These are phyloP conservation scores for Chrysotoxum bicinctum DNA, from an alignment of 2,888 invertebrate genomes.

Conservation along the genomic window DNA sequence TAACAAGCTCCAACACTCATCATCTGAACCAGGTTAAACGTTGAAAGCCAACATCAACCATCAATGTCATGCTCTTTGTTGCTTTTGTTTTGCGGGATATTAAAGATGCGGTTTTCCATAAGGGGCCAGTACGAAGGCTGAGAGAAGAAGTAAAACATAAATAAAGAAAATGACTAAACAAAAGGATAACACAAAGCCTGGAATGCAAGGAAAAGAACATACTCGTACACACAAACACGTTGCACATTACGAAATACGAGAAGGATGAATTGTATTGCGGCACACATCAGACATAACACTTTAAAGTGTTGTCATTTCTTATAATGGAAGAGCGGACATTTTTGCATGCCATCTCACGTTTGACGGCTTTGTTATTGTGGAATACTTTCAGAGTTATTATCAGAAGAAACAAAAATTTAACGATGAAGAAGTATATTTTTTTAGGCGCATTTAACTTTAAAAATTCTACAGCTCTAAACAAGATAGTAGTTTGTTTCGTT, in stretches of 20 bases:
- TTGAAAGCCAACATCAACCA: constrained; percentile 51
- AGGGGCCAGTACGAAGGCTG: not conserved
- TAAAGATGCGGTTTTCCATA: constrained; percentile 17
- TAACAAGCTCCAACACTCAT: constrained; percentile 38
- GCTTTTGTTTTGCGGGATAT: constrained; percentile 37
- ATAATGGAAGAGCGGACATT: not conserved
- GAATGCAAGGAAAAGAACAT: constrained; percentile 12
- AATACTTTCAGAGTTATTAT: not conserved
- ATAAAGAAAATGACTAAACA: constrained; percentile 1
- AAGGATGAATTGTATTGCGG: not conserved
- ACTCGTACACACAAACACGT: constrained; percentile 18
- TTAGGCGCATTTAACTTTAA: no score
- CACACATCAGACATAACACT: not conserved
- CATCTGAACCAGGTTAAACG: constrained; percentile 53
- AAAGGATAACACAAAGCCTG: constrained; percentile 1
- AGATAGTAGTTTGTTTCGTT: no score
- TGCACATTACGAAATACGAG: constrained; percentile 6
- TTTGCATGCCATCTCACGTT: not conserved
- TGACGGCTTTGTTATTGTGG: not conserved
- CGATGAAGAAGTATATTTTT: no score
- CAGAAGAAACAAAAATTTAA: not conserved
- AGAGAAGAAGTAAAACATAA: not conserved
- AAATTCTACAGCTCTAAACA: no score
- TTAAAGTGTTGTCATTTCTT: not conserved
- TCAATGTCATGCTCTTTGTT: constrained; percentile 57